Conservation (phyloP, 2,113 vertebrate genomes). For the Synchiropus splendidus region DNA sequence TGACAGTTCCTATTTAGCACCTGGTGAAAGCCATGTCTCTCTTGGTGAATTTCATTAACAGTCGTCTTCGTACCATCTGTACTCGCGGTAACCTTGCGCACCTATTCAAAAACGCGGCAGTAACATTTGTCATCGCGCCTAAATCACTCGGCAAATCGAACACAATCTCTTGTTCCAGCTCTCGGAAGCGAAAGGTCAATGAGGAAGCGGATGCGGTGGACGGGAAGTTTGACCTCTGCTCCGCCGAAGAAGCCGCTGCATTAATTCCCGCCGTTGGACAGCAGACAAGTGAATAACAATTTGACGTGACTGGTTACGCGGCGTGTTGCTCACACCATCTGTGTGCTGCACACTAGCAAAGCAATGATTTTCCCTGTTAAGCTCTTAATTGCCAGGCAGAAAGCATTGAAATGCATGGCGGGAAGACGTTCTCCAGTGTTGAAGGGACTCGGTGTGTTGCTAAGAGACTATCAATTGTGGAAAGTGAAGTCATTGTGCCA, state of each 20-base stretch:
- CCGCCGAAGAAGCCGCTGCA: constrained; percentile 6
- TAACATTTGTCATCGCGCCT: constrained; percentile 23
- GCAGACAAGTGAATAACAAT: constrained; percentile 3
- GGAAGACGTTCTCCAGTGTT: constrained; percentile 21
- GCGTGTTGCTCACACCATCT: constrained; percentile 20
- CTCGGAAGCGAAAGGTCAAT: constrained; percentile 30
- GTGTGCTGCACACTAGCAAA: constrained; percentile 13
- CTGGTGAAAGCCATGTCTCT: neutral
- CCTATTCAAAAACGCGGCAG: constrained; percentile 13
- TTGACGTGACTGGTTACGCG: constrained; percentile 20
- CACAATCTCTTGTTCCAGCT: constrained; percentile 30
- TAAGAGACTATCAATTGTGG: constrained; percentile 2
- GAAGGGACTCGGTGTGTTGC: constrained; percentile 10
- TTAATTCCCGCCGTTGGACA: constrained; percentile 8
- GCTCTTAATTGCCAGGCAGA: constrained; percentile 35
- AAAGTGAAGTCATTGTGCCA: neutral
- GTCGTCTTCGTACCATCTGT: neutral
- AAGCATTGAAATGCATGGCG: constrained; percentile 28
- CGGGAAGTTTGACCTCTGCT: constrained; percentile 7
- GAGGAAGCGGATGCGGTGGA: neutral
- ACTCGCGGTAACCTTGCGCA: constrained; percentile 6
- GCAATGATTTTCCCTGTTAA: constrained; percentile 35
- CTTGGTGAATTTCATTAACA: constrained; percentile 13
- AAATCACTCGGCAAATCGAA: constrained; percentile 37
- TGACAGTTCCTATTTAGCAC: too few relatives aligned